Evolutionary conservation across 37 sponge, comb jelly and placozoan species (phyloP), one percentile per base, ranked within the genome.

Genomic region (Sycon ciliatum): DNA sequence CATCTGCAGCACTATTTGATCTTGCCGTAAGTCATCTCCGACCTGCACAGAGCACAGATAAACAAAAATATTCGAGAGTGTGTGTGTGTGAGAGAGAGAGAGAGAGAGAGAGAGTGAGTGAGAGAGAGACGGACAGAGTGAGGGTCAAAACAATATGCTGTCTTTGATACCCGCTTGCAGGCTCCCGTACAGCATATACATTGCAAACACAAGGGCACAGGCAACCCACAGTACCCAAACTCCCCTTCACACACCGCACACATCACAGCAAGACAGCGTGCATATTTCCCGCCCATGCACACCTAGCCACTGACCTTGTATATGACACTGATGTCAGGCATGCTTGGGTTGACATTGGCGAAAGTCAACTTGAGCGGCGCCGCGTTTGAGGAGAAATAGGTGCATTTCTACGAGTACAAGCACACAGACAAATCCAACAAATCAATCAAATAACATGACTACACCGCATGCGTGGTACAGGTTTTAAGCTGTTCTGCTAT

Each of bases 21-120:
- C 90, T 66, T 89, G 90, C 0, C 85, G 78, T 27, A 89, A 76
- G 61, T 89, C 85, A 76, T 89, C 90, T n/a, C 90, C 90, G 11
- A 80, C 86, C 86, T 89, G 67, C 24, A 4, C 3, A 33, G 28
- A 42, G 24, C n/a, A n/a, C n/a, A n/a, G n/a, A n/a, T n/a, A n/a
- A n/a, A n/a, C n/a, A n/a, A n/a, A 85, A 84, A 77, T 67, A 0
- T 69, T 32, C 16, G 46, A 3, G 27, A 54, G 30, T 38, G 33
- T 2, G 61, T 23, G 74, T 26, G 61, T 26, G 74, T 4, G 74
- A 7, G 58, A 32, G 61, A 0, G 38, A 29, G 27, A 18, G 60
- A 0, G 39, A n/a, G 62, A 2, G 74, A 32, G 39, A 34, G 61
- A 18, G 74, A 34, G 74, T 20, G 39, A 9, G 74, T 20, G 74